Evolutionary conservation across 2,888 invertebrate species (phyloP).

Genomic region (Asteroscopus sphinx): DNA sequence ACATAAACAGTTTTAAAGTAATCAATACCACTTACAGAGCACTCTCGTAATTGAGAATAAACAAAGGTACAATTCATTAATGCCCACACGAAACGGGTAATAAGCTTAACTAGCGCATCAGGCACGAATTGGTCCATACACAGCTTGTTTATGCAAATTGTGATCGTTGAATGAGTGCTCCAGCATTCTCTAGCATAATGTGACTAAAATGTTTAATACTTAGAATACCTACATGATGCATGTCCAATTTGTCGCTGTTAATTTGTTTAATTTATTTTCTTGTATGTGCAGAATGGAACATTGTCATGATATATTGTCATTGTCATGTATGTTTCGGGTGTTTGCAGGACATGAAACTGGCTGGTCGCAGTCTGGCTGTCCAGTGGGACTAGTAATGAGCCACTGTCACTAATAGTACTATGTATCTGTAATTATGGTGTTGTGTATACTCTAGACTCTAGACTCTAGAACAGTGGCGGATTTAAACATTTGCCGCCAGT

Average conservation of each 20-base stretch:
- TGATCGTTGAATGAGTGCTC: constrained; percentile 30
- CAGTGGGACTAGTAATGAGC: no score
- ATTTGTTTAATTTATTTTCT: constrained; percentile 25
- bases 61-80: constrained; percentile 41
- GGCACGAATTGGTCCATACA: constrained; percentile 24
- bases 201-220: constrained; percentile 28
- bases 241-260: constrained; percentile 8
- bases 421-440: no score
- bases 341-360: no score
- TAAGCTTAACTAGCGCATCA: constrained; percentile 24
- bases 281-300: no score
- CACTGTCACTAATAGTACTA: no score
- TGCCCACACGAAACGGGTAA: constrained; percentile 23
- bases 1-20: constrained; percentile 25
- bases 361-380: no score
- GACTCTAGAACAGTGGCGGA: no score
- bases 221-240: constrained; percentile 19
- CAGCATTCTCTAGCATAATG: constrained; percentile 22
- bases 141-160: constrained; percentile 51
- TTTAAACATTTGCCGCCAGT: no score
- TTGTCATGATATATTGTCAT: no score
- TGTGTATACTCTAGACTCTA: no score
- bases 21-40: constrained; percentile 35
- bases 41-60: constrained; percentile 41
- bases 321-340: no score